These are phyloP conservation scores for Drosophila melanogaster DNA, from an alignment of 1,140 invertebrate species.

Conservation along the genomic window Release_6_plus_ISO1_MT NT_037436.4:10183001-10183500, in stretches of 20 bases:
- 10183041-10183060: slow-evolving; percentile 57
- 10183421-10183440: slow-evolving; percentile 13
- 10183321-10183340: not conserved
- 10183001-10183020: slow-evolving; percentile 33
- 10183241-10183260: not conserved
- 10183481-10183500: slow-evolving; percentile 5
- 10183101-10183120: not conserved
- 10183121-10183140: slow-evolving; percentile 4
- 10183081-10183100: slow-evolving; percentile 36
- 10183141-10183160: slow-evolving; percentile 76
- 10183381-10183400: slow-evolving; percentile 16
- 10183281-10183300: too few species aligned
- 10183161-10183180: slow-evolving; percentile 50
- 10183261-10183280: not conserved
- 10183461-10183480: slow-evolving; percentile 11
- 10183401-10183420: not conserved
- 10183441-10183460: slow-evolving; percentile 49
- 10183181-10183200: slow-evolving; percentile 64
- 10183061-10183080: slow-evolving; percentile 27
- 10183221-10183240: not conserved
- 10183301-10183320: too few species aligned
- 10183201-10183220: slow-evolving; percentile 8
- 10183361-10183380: slow-evolving; percentile 33
- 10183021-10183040: slow-evolving; percentile 34
- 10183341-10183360: not conserved